Base-by-base conservation (phyloP, 2,797 vertebrate genomes). In the Takifugu ocellatus region DNA sequence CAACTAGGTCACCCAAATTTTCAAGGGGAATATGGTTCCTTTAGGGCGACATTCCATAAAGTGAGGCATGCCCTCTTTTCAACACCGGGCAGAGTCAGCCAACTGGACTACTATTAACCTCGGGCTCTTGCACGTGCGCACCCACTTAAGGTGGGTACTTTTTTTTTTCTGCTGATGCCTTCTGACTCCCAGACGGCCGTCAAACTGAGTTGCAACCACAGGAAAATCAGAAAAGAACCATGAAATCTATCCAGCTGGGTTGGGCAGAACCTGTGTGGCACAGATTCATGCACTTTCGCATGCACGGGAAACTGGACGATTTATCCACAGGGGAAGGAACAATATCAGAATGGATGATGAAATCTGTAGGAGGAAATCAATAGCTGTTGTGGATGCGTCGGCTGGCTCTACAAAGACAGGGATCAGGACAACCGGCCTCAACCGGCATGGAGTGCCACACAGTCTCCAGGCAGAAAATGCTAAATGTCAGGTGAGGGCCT, bases 1-100 rank as follows among this genome's bases (percentile, higher is more conserved):
- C 79, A 88, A 78, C 76, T 89, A 78, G 88, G 87, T 89, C 81
- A 89, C 84, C 85, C 74, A 72, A 71, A 87, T 88, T 73, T 87
- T 83, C 68, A 72, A 83, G 82, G 75, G 59, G 77, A 79, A 56
- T 68, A 72, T 68, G 74, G 80, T 81, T 78, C 61, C 82, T 82
- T 65, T 49, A 54, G 81, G 81, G 72, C 54, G 68, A 63, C 17
- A 57, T 58, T 73, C 66, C 69, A 59, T 15, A 54, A 70, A 81
- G 84, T 85, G 79, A 87, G 87, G 81, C 77, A 85, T 83, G 83
- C 80, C 84, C 73, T 75, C 84, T 81, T 79, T 72, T 83, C 70
- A 66, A 69, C 69, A 36, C 51, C 15, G n/a, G 46, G 60, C 59
- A 61, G 46, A 67, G 21, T n/a, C 45, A 43, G 27, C 39, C 55